These are phyloP conservation scores for Ophraella communa DNA, from an alignment of 2,888 invertebrate genomes.

Conservation along the genomic window DNA sequence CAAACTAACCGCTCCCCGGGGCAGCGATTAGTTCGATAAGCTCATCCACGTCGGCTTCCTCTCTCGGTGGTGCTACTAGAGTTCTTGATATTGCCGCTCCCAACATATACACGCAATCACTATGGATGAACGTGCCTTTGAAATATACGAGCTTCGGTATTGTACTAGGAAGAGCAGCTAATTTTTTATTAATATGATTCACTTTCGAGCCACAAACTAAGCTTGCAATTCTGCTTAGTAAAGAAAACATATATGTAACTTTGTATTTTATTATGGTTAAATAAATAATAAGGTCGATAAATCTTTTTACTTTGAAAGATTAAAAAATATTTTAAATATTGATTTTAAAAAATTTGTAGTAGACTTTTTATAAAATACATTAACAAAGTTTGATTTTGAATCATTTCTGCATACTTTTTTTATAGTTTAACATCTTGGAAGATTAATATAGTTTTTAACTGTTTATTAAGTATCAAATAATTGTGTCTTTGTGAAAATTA, in stretches of 20 bases:
- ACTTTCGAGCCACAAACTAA: conserved; percentile 17
- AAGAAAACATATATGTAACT: conserved; percentile 18
- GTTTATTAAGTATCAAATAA: no score
- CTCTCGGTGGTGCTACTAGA: conserved; percentile 26
- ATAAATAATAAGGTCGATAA: conserved; percentile 24
- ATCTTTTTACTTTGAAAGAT: no score
- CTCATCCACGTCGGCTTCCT: conserved; percentile 45
- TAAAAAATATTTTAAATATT: no score
- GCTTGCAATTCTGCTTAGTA: no score
- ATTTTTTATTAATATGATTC: conserved; percentile 15
- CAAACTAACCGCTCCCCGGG: conserved; percentile 54
- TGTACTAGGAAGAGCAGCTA: conserved; percentile 20
- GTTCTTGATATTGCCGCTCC: conserved; percentile 3
- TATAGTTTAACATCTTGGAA: no score
- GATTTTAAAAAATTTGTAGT: no score
- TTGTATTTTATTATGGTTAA: conserved; percentile 15
- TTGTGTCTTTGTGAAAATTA: no score
- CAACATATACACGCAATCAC: conserved; percentile 33
- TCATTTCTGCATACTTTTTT: no score
- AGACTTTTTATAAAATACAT: no score
- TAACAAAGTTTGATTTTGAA: no score
- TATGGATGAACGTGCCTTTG: conserved; percentile 37
- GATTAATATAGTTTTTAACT: no score
- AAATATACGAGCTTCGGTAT: conserved; percentile 36
- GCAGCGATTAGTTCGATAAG: conserved; percentile 54